These are phyloP conservation scores for Pelmatolapia mariae DNA, from an alignment of 2,113 vertebrate genomes.

Conservation along the genomic window DNA sequence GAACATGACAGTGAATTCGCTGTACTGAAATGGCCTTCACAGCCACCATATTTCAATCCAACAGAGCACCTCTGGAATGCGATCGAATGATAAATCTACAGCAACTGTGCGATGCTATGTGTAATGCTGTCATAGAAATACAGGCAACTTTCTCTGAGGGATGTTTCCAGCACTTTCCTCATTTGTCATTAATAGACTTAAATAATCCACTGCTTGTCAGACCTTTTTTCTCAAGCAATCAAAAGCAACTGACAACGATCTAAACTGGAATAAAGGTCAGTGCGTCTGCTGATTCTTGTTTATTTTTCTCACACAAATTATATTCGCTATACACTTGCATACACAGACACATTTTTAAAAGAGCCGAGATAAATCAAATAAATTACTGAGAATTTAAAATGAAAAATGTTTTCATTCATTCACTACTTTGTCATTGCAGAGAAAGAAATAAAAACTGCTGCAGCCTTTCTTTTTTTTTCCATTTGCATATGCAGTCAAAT, in stretches of 20 bases:
- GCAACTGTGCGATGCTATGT: background rate
- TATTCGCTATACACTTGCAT: background rate
- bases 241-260: background rate
- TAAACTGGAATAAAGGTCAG: background rate
- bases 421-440: background rate
- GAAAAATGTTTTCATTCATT: background rate
- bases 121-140: background rate
- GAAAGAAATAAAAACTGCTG: background rate
- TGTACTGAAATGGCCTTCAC: background rate
- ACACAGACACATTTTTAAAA: background rate
- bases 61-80: background rate
- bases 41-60: background rate
- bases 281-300: background rate
- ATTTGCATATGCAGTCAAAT: conserved; percentile 47
- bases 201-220: background rate
- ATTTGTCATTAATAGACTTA: background rate
- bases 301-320: background rate
- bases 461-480: background rate
- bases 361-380: background rate
- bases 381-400: background rate
- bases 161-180: background rate
- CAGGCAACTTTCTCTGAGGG: background rate
- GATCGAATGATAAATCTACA: background rate
- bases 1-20: background rate
- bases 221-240: background rate